phyloP scores from a whole-genome alignment of 2,113 vertebrate species.

The Cyprinodon tularosa region DNA sequence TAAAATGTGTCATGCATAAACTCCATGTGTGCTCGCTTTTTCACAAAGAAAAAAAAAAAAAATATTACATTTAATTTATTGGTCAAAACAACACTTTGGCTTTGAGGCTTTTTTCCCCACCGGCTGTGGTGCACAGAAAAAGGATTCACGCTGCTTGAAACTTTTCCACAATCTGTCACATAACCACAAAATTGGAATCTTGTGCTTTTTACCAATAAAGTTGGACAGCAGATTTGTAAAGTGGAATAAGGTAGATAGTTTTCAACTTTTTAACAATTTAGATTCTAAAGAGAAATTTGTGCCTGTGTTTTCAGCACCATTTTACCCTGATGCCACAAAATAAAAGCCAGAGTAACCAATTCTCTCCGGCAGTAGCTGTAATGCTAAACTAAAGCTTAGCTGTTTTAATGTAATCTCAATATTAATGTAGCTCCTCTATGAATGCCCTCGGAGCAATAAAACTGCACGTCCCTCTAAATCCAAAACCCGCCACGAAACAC shows the following conservation, averaged over 20 bases:
- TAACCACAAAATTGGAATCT: background rate
- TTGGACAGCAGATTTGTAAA: background rate
- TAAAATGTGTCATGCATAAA: slow-evolving; percentile 61
- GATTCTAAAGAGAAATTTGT: background rate
- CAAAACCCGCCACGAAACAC: background rate
- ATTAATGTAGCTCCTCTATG: background rate
- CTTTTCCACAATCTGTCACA: background rate
- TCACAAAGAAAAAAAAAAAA: slow-evolving; percentile 34
- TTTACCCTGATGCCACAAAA: background rate
- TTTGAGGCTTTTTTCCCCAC: slow-evolving; percentile 41
- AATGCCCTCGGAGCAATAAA: background rate
- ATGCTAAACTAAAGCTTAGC: background rate
- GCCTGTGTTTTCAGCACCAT: background rate
- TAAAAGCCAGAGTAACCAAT: background rate
- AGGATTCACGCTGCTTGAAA: background rate
- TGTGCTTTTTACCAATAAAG: background rate
- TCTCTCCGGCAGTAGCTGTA: background rate
- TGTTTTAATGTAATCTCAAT: background rate
- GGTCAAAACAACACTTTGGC: slow-evolving; percentile 68
- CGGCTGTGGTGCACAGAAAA: background rate
- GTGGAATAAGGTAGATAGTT: background rate
- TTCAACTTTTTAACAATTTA: background rate
- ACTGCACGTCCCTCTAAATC: too few species aligned
- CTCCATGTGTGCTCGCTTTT: slow-evolving; percentile 45
- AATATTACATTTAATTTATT: slow-evolving; percentile 25